These are phyloP conservation scores for Zosterops lateralis DNA, from an alignment of 2,113 vertebrate species.

Conservation along the genomic window DNA sequence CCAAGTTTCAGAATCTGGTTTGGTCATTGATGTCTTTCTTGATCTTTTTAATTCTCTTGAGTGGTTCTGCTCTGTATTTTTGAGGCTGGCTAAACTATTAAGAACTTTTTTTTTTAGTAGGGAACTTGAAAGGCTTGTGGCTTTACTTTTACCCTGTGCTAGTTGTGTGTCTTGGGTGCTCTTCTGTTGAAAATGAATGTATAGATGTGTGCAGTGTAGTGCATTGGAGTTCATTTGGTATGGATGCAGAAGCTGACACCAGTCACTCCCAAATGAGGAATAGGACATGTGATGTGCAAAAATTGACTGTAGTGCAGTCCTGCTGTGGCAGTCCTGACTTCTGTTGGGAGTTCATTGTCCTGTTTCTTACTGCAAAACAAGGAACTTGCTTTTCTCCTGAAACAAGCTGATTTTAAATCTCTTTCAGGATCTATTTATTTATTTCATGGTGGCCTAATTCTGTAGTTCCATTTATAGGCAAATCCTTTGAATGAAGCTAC, in stretches of 20 bases:
- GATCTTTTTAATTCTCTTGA: neutral
- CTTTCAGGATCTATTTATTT: neutral
- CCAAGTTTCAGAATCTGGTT: neutral
- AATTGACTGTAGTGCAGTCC: neutral
- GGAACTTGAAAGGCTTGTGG: neutral
- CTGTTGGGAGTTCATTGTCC: neutral
- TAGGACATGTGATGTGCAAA: accelerated
- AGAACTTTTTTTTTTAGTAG: neutral
- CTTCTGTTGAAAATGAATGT: neutral
- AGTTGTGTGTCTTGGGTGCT: neutral
- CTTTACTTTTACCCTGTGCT: neutral
- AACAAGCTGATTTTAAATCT: neutral
- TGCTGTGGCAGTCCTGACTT: neutral
- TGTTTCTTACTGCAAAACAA: neutral
- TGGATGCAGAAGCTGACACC: neutral
- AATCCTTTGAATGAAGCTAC: neutral
- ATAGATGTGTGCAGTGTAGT: neutral
- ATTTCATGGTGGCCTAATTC: neutral
- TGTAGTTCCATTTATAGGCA: neutral
- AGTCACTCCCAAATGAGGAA: neutral
- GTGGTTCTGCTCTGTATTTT: neutral
- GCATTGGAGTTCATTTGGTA: neutral
- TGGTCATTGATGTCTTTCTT: neutral
- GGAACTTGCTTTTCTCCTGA: neutral
- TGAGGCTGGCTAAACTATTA: neutral